These are phyloP conservation scores for Apeltes quadracus DNA, from an alignment of 2,113 vertebrate genomes.

Conservation along the genomic window DNA sequence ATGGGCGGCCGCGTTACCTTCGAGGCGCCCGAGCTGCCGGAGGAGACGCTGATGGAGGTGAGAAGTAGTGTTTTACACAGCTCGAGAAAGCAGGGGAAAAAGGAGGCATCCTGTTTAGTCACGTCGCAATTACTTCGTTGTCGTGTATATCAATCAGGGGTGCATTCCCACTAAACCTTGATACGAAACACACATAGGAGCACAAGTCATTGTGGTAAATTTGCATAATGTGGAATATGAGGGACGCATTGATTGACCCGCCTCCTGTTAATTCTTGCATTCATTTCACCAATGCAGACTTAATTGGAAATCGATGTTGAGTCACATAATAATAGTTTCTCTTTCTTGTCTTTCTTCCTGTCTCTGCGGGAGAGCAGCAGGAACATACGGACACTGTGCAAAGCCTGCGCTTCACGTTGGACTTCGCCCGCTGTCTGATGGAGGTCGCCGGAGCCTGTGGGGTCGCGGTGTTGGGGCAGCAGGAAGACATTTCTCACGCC, in stretches of 20 bases:
- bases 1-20: slow-evolving; percentile 89
- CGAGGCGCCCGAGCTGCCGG: slow-evolving; percentile 92
- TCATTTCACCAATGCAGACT: not conserved
- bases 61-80: slow-evolving; percentile 31
- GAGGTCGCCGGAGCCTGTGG: slow-evolving; percentile 88
- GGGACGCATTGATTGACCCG: not conserved
- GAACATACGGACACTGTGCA: slow-evolving; percentile 93
- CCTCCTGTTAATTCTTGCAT: not conserved
- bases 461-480: slow-evolving; percentile 47
- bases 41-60: slow-evolving; percentile 98
- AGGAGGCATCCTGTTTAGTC: not conserved
- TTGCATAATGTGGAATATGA: not conserved
- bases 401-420: slow-evolving; percentile 89
- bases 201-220: not conserved
- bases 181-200: not conserved
- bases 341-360: not conserved
- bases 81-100: not conserved
- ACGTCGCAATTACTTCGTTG: not conserved
- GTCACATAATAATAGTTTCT: not conserved
- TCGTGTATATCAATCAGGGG: not conserved
- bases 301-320: slow-evolving; percentile 10
- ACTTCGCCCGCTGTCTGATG: slow-evolving; percentile 89
- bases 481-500: slow-evolving; percentile 54
- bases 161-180: not conserved
- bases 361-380: slow-evolving; percentile 80